Evolutionary conservation across 2,113 vertebrate genomes (phyloP).

Genomic region (Cichladusa arquata): DNA sequence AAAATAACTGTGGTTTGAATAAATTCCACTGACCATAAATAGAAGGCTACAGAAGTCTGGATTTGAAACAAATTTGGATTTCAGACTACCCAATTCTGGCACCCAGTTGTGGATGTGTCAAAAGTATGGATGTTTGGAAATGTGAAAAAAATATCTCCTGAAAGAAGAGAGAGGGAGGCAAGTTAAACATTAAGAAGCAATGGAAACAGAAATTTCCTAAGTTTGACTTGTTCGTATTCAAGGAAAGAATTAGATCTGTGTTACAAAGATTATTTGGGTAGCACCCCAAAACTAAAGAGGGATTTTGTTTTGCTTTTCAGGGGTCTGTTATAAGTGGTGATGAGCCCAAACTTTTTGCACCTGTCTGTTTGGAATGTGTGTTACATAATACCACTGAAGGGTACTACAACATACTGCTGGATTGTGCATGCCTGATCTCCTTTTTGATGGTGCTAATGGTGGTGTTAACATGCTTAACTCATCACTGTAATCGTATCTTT

Average conservation of each 20-base stretch:
- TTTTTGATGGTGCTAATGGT: neutral
- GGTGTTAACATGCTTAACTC: neutral
- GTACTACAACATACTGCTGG: neutral
- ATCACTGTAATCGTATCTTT: neutral
- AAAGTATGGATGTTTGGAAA: neutral
- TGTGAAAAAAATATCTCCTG: neutral
- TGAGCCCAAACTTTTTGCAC: neutral
- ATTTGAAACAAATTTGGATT: neutral
- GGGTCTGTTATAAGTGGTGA: neutral
- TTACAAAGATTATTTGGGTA: neutral
- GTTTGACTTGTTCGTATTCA: neutral
- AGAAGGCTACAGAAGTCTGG: neutral
- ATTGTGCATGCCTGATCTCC: neutral
- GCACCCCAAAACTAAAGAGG: neutral
- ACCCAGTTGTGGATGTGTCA: neutral
- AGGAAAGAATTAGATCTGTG: neutral
- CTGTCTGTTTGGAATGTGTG: neutral
- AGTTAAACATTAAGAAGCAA: neutral
- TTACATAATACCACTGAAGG: rapidly evolving
- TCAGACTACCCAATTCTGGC: neutral
- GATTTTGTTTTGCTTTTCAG: neutral
- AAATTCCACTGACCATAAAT: neutral
- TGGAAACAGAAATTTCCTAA: neutral
- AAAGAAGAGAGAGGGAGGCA: neutral
- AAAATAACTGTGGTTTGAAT: neutral